A percentile compares a stretch with the other conserved stretches of the same genome.
These are phyloP conservation scores for Mola mola DNA, from an alignment of 2,113 vertebrate genomes.

Conservation along the genomic window DNA sequence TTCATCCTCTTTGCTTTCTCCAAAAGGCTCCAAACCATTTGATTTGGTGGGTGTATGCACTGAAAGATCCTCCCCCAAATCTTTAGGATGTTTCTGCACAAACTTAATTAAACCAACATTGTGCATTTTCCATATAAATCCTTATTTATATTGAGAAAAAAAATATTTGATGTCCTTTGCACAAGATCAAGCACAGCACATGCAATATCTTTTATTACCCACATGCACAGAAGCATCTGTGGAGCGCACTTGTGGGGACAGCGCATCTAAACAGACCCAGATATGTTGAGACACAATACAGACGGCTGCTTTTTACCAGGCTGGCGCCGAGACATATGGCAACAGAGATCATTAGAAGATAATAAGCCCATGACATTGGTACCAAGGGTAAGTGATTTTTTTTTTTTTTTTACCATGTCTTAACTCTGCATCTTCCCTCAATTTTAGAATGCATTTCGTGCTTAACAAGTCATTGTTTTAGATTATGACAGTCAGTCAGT, in stretches of 20 bases:
- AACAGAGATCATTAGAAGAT: slow-evolving; percentile 46
- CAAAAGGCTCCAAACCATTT: slow-evolving; percentile 10
- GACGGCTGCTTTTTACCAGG: slow-evolving; percentile 49
- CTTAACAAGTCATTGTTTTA: background rate
- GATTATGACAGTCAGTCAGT: too few species aligned
- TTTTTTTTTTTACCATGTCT: background rate
- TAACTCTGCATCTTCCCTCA: too few species aligned
- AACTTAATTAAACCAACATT: too few species aligned
- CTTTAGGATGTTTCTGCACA: too few species aligned
- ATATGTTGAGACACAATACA: slow-evolving; percentile 51
- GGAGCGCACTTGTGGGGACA: slow-evolving; percentile 27
- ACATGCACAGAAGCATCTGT: slow-evolving; percentile 33
- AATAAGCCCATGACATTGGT: slow-evolving; percentile 15
- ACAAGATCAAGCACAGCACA: slow-evolving; percentile 37
- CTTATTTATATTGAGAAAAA: too few species aligned
- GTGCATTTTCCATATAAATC: too few species aligned
- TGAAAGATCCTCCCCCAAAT: slow-evolving; percentile 36
- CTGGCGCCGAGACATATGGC: slow-evolving; percentile 36
- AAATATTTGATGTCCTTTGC: slow-evolving; percentile 1
- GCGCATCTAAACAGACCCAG: slow-evolving; percentile 31
- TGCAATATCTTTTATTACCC: slow-evolving; percentile 16
- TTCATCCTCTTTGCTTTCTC: slow-evolving; percentile 22
- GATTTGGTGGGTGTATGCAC: slow-evolving; percentile 33
- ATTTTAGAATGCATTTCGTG: background rate
- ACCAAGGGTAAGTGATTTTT: slow-evolving; percentile 20